Evolutionary conservation across 2,888 invertebrate species (phyloP).

Genomic region (Nomada ruficornis): DNA sequence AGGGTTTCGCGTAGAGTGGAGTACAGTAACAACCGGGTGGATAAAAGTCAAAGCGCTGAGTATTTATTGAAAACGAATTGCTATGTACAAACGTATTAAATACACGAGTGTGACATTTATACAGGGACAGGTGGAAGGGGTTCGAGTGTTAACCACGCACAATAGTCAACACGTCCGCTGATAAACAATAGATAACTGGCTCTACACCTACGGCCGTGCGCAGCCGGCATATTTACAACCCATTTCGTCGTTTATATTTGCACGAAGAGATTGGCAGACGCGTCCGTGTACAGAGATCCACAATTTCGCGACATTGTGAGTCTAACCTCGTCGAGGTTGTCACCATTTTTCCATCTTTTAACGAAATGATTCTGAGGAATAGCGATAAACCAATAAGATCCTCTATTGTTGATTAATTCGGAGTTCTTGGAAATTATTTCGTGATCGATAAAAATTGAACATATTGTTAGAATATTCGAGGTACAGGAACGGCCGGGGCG

Average conservation of each 20-base stretch:
- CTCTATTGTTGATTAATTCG: not conserved
- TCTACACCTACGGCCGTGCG: constrained; percentile 59
- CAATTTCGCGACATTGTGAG: constrained; percentile 32
- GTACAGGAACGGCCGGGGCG: no score
- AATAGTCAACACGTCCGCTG: constrained; percentile 74
- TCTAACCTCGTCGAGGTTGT: no score
- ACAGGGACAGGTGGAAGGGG: constrained; percentile 63
- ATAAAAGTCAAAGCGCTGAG: constrained; percentile 78
- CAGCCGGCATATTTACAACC: constrained; percentile 76
- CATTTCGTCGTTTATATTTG: constrained; percentile 74
- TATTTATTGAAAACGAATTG: constrained; percentile 80
- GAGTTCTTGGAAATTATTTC: not conserved
- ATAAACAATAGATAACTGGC: constrained; percentile 77
- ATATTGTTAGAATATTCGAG: no score
- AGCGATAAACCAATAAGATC: no score
- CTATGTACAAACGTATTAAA: constrained; percentile 82
- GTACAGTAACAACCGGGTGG: constrained; percentile 5
- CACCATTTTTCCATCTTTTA: not conserved
- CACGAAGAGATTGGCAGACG: constrained; percentile 65
- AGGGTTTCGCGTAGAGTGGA: not conserved
- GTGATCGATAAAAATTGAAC: not conserved
- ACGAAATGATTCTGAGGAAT: not conserved
- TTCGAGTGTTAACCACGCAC: constrained; percentile 61
- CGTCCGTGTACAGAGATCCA: constrained; percentile 14
- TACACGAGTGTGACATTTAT: constrained; percentile 80